These are phyloP conservation scores for Sphaeramia orbicularis DNA, from an alignment of 2,797 vertebrate species.

Conservation along the genomic window DNA sequence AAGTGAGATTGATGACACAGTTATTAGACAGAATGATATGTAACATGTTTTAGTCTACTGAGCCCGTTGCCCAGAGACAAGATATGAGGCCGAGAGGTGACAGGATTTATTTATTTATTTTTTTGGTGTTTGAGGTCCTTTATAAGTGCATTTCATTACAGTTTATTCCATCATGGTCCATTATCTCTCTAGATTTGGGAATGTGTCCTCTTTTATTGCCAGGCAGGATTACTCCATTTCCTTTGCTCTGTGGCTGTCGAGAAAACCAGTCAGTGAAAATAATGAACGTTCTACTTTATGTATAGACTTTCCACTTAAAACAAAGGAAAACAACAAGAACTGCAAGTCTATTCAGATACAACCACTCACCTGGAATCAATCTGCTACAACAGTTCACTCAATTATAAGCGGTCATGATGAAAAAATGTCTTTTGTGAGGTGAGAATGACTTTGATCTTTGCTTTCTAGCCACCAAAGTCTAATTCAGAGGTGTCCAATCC, in stretches of 20 bases:
- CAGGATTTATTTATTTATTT: neutral
- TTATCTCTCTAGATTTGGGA: slow-evolving; percentile 1
- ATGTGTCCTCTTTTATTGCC: neutral
- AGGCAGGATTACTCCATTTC: neutral
- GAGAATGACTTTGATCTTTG: too few species aligned
- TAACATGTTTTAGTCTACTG: slow-evolving; percentile 19
- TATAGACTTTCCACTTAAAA: too few species aligned
- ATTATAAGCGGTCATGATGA: too few species aligned
- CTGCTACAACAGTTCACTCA: too few species aligned
- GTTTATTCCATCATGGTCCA: slow-evolving; percentile 8
- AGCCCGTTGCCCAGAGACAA: slow-evolving; percentile 39
- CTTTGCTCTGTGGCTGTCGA: neutral
- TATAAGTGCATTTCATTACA: slow-evolving; percentile 4
- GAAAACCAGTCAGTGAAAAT: neutral
- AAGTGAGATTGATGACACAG: slow-evolving; percentile 37
- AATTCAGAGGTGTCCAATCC: too few species aligned
- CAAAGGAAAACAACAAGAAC: too few species aligned
- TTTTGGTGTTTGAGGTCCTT: neutral
- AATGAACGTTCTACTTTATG: too few species aligned
- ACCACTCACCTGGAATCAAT: too few species aligned
- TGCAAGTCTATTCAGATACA: too few species aligned
- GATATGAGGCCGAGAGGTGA: slow-evolving; percentile 1
- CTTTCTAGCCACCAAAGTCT: too few species aligned
- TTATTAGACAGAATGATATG: slow-evolving; percentile 47
- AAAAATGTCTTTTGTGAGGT: too few species aligned